Evolutionary conservation across 1,140 invertebrate genomes (phyloP), one percentile per base, ranked within the genome.

Genomic region (Drosophila malerkotliana): DNA sequence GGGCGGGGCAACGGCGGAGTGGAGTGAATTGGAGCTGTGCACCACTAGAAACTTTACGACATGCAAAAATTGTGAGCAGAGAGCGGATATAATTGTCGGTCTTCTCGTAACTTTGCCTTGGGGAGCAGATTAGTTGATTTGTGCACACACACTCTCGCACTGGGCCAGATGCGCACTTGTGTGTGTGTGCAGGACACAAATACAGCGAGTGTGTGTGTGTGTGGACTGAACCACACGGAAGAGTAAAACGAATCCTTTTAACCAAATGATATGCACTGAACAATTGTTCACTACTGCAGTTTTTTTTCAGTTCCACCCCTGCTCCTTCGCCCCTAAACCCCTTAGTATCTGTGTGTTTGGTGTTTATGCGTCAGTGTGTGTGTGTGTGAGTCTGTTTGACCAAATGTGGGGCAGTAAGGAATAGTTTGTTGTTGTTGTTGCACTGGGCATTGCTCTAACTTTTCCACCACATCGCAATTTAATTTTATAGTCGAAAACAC

Each of bases 401-500:
- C 79, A 74, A 82, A 82, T 85, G 82, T 87, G 82, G 82, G 82
- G 77, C 81, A 85, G 82, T 85, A 85, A 85, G 82, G 82, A 81
- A 78, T 67, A 78, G 82, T 78, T 69, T 74, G 60, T 71, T 81
- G 73, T 39, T 72, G 55, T 37, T 61, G 45, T 45, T 69, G 68
- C 58, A 66, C 63, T 78, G 78, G 71, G 78, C 78, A 82, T 68
- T 85, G 83, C 82, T 49, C 71, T 87, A 87, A 88, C 83, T 87
- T 87, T 76, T 88, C 78, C 72, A 83, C 78, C 82, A 87, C 78
- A 87, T 88, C 72, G 82, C 82, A 87, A 82, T 87, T 87, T 87
- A 87, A 87, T 87, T 88, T 87, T 87, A 87, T 87, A 88, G 83
- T 88, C 82, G 82, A 87, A 85, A 85, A 85, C 82, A 85, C 82